Conservation (phyloP, 2,888 invertebrate genomes). For the Thymelicus sylvestris region DNA sequence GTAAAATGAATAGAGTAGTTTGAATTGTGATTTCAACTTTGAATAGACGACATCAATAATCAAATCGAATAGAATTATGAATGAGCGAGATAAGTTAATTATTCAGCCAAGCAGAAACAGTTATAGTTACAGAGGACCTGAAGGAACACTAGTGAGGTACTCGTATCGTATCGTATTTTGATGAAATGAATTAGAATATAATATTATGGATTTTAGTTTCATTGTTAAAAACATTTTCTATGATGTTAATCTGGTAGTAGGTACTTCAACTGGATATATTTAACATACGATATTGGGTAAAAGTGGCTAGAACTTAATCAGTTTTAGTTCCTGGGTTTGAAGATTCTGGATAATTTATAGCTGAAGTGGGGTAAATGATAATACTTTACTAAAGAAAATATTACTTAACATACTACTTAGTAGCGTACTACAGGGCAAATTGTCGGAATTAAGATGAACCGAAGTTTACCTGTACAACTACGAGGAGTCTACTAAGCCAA, state of each 20-base stretch:
- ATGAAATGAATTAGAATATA: neutral
- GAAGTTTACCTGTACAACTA: neutral
- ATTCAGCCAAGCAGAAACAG: neutral
- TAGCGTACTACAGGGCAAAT: neutral
- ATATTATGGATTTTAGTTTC: neutral
- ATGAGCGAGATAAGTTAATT: neutral
- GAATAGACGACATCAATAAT: constrained; percentile 10
- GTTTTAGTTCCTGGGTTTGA: too few species aligned
- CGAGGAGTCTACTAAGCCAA: neutral
- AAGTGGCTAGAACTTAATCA: too few species aligned
- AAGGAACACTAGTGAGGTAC: neutral
- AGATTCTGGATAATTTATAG: too few species aligned
- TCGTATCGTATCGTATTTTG: neutral
- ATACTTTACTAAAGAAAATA: neutral
- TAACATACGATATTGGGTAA: too few species aligned
- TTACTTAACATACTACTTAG: neutral
- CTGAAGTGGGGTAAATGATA: neutral
- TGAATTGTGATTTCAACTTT: constrained; percentile 12
- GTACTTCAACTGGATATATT: too few species aligned
- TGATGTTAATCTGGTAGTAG: too few species aligned
- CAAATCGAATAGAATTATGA: neutral
- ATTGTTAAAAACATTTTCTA: neutral
- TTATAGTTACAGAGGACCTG: neutral
- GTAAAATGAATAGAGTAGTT: constrained; percentile 7
- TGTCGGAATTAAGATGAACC: neutral